Percentiles rank a stretch among this genome's conserved stretches.
These are phyloP conservation scores for Suncus etruscus DNA, from an alignment of 2,113 vertebrate species.

Conservation along the genomic window DNA sequence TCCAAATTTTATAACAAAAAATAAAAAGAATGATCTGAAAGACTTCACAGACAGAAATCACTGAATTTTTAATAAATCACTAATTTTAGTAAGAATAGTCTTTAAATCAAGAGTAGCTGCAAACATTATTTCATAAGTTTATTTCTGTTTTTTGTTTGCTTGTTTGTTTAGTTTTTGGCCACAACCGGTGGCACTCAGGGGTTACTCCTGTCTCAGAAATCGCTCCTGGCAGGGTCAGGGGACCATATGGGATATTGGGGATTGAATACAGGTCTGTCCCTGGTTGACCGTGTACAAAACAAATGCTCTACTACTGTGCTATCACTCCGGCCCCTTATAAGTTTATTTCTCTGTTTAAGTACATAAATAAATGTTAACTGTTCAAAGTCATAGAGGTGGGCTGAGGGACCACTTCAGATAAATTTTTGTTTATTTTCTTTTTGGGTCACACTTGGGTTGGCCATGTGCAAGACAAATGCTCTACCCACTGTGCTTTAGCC, in stretches of 20 bases:
- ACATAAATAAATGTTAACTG: conserved; percentile 9
- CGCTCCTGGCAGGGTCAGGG: too few relatives aligned
- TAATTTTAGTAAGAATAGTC: conserved; percentile 23
- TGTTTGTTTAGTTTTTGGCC: background rate
- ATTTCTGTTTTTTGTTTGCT: background rate
- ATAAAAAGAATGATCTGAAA: conserved; percentile 36
- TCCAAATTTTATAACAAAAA: background rate
- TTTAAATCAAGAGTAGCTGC: background rate
- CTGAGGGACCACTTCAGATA: background rate
- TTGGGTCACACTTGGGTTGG: too few relatives aligned
- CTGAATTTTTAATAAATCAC: conserved; percentile 54
- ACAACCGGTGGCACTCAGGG: too few relatives aligned
- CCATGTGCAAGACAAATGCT: too few relatives aligned
- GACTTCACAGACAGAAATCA: conserved; percentile 67
- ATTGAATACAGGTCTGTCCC: too few relatives aligned
- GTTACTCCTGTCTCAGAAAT: too few relatives aligned
- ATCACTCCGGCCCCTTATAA: too few relatives aligned
- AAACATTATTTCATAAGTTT: background rate
- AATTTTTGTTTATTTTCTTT: too few relatives aligned
- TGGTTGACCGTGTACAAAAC: too few relatives aligned
- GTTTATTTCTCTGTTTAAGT: background rate
- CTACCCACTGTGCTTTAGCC: too few relatives aligned
- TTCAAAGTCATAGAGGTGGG: background rate
- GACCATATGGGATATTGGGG: too few relatives aligned
- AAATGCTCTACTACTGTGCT: too few relatives aligned